Evolutionary conservation across 2,888 invertebrate species (phyloP).

Genomic region (Tolmerus cingulatus): DNA sequence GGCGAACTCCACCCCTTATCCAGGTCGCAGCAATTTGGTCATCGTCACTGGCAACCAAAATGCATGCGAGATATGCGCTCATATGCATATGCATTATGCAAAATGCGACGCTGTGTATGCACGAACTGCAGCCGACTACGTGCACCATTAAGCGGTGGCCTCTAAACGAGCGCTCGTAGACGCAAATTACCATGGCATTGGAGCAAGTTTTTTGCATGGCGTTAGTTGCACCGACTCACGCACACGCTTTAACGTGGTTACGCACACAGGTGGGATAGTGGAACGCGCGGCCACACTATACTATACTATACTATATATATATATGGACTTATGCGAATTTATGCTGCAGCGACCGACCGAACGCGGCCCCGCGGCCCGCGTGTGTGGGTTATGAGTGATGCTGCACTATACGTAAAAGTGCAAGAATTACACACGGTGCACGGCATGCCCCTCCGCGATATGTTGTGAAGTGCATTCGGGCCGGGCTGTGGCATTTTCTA

Average conservation of each 20-base stretch:
- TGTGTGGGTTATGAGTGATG: constrained; percentile 9
- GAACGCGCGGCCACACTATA: not conserved
- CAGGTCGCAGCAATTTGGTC: constrained; percentile 15
- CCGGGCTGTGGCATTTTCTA: constrained; percentile 26
- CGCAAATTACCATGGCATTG: constrained; percentile 43
- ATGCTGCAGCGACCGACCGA: not conserved
- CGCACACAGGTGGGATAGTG: not conserved
- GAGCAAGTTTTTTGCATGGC: constrained; percentile 28
- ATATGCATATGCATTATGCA: constrained; percentile 35
- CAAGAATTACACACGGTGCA: constrained; percentile 14
- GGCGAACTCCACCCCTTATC: not conserved
- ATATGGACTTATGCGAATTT: not conserved
- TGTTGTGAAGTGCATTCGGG: not conserved
- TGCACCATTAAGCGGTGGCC: constrained; percentile 37
- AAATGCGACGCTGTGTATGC: constrained; percentile 16
- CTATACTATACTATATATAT: not conserved
- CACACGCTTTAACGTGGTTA: not conserved
- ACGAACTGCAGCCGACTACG: constrained; percentile 3
- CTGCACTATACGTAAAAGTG: constrained; percentile 1
- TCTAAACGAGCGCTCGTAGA: constrained; percentile 37
- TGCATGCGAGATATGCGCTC: constrained; percentile 34
- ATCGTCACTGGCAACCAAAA: constrained; percentile 33
- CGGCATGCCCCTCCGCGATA: not conserved
- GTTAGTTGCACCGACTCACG: not conserved
- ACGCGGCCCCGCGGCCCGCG: not conserved